Base-by-base conservation (phyloP, 1,140 invertebrate species). In the Charaxes varanes region DNA sequence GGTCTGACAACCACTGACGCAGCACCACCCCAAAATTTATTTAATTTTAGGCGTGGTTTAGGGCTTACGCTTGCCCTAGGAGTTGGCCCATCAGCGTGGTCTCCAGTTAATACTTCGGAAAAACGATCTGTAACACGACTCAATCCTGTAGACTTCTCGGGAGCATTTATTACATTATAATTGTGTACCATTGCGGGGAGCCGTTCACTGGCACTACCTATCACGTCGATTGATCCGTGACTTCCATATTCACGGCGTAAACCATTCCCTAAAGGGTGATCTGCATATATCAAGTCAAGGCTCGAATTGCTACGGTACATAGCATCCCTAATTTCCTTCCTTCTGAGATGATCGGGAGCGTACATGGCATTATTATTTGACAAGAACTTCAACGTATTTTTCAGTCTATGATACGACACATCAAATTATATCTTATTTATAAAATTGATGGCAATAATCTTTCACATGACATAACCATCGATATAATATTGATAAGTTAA, bases 131-230 rank as follows among this genome's bases (percentile, higher is more conserved):
- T 51, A 38, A 37, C 62, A 57, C 51, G 83, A 61, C 8, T 84
- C 70, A 76, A 35, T 6, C 60, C 70, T 3, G 63, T 47, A 2
- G 67, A 50, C 33, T 87, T 87, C 43, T 87, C 86, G 8, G 68
- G 60, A 41, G 83, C 73, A 33, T 66, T 53, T 48, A 67, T 49
- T 35, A 54, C 64, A 40, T 53, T 70, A 37, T 77, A 79, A 44
- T 92, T 91, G 64, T 93, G 91, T 4, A 95, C 87, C 91, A 96
- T 93, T 4, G 90, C 91, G 73, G 72, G 64, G 61, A 78, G 12
- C 58, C 74, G 62, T 86, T 89, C 50, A 62, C 60, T 62, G 23
- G 66, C 56, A 22, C 74, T 69, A 14, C 86, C 85, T 7, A 87
- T 87, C 51, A 87, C 83, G 65, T 87, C 85, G 50, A 87, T 87